A percentile compares a stretch with the other conserved stretches of the same genome.
Evolutionary conservation across 2,113 vertebrate genomes (phyloP).

Genomic region (rat (Rattus norvegicus)): GRCr8 NC_086037.1:32263501-32264000

Average conservation of each 20-base stretch:
- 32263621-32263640: constrained; percentile 38
- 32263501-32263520: background rate
- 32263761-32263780: constrained; percentile 42
- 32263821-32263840: constrained; percentile 65
- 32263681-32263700: constrained; percentile 71
- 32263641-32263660: constrained; percentile 41
- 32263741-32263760: constrained; percentile 36
- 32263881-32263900: background rate
- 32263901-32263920: background rate
- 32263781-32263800: constrained; percentile 61
- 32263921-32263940: background rate
- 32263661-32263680: constrained; percentile 71
- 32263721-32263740: constrained; percentile 65
- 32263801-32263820: constrained; percentile 54
- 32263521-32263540: constrained; percentile 71
- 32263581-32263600: constrained; percentile 37
- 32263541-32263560: constrained; percentile 22
- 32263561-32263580: background rate
- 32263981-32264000: constrained; percentile 33
- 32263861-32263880: background rate
- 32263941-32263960: background rate
- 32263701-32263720: constrained; percentile 57
- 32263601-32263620: background rate
- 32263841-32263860: constrained; percentile 56
- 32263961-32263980: constrained; percentile 25